phyloP scores from a whole-genome alignment of 2,888 invertebrate genomes.

The Patella caerulea region DNA sequence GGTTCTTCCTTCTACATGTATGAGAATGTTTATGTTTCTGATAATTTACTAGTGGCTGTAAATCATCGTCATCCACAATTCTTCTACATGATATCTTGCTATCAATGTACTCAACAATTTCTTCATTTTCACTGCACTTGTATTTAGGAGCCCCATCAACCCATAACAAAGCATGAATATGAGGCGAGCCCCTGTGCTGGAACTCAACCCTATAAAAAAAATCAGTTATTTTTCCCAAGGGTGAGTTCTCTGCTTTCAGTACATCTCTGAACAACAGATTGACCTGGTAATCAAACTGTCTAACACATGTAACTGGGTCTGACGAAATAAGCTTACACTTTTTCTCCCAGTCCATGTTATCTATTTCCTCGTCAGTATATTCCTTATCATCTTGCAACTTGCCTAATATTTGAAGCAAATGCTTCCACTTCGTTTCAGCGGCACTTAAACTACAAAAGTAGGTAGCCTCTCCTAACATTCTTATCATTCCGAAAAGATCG shows the following conservation, averaged over 20 bases:
- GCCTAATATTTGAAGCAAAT: not conserved
- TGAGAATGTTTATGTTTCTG: constrained; percentile 35
- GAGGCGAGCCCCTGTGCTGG: constrained; percentile 52
- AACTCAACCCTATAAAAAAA: constrained; percentile 46
- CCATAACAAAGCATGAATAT: constrained; percentile 45
- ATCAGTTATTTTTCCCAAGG: constrained; percentile 39
- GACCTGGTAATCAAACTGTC: constrained; percentile 47
- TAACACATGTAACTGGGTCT: constrained; percentile 47
- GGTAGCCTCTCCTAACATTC: constrained; percentile 40
- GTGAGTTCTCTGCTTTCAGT: constrained; percentile 26
- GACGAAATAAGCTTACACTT: constrained; percentile 38
- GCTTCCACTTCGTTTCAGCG: constrained; percentile 33
- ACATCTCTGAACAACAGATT: constrained; percentile 32
- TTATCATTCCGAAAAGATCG: constrained; percentile 38
- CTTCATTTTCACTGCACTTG: constrained; percentile 28
- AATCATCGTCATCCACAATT: constrained; percentile 26
- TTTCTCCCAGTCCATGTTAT: constrained; percentile 34
- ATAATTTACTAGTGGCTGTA: constrained; percentile 19
- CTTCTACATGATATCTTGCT: constrained; percentile 27
- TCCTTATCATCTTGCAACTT: constrained; percentile 29
- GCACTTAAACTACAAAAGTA: constrained; percentile 38
- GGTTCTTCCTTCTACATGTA: constrained; percentile 21
- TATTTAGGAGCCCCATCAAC: constrained; percentile 37
- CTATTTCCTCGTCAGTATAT: constrained; percentile 25
- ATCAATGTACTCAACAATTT: constrained; percentile 34